Evolutionary conservation across 2,797 vertebrate genomes (phyloP), one percentile per base, ranked within the genome.

Genomic region (Selene dorsalis): DNA sequence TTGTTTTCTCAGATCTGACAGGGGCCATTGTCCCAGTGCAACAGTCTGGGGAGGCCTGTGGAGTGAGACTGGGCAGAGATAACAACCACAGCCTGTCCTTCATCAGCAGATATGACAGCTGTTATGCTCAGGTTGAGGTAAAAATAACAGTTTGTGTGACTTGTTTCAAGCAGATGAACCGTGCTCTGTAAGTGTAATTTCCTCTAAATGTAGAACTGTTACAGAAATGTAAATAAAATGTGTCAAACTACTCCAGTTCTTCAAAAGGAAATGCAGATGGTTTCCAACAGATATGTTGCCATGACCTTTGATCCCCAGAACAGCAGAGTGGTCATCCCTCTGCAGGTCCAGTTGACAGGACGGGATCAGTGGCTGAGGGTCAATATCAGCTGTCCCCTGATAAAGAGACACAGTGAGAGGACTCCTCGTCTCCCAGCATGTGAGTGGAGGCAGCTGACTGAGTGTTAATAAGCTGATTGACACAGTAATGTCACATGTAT

Each of bases 341-440:
- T 95, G 73, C 80, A 80, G 53, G 87, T 92, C 1, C 93, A 92
- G 81, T 68, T 95, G 75, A 71, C 11, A 1, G 86, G 84, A 77
- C 83, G 84, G 9, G 73, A 82, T 39, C 68, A 24, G 16, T 92
- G 92, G 92, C 87, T 92, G 86, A 64, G 58, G 41, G 91, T 94
- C 0, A 93, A 93, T 6, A 82, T 95, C 88, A 93, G 88, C 85
- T 95, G 94, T 59, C 92, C 93, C 61, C 82, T 93, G 45, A 88
- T 79, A 39, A 88, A 81, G 71, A 88, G 81, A 63, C 5, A 18
- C 47, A 59, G 20, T 0, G 6, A 69, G 67, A 74, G 22, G 69
- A 77, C 60, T 4, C 39, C 1, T 3, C 52, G 16, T 1, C 11
- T 7, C 13, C 77, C 84, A 4, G 77, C 60, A 62, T 0, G 93